Conservation (phyloP, 2,797 vertebrate species). For the Sebastes alutus region DNA sequence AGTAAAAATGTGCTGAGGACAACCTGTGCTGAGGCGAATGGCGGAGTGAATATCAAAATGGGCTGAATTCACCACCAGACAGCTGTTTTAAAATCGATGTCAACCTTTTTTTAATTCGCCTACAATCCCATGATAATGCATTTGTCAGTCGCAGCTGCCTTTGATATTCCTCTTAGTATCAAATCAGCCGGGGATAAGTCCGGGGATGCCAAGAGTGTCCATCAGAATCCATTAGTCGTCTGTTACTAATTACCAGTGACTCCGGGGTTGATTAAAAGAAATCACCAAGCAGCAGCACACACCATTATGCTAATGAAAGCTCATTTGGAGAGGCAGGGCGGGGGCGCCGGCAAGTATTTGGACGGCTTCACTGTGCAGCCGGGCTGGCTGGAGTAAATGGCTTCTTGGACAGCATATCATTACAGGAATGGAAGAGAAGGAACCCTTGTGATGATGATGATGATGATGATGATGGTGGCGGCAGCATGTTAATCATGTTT, state of each 20-base stretch:
- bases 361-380: slow-evolving; percentile 45
- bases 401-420: slow-evolving; percentile 67
- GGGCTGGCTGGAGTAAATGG: slow-evolving; percentile 48
- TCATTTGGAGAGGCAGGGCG: slow-evolving; percentile 73
- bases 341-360: slow-evolving; percentile 62
- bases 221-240: slow-evolving; percentile 78
- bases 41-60: slow-evolving; percentile 19
- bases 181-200: slow-evolving; percentile 47
- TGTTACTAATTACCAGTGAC: slow-evolving; percentile 77
- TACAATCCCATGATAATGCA: slow-evolving; percentile 22
- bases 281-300: slow-evolving; percentile 73
- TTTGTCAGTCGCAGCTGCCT: slow-evolving; percentile 34
- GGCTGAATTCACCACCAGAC: not conserved
- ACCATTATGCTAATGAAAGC: slow-evolving; percentile 81
- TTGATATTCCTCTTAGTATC: slow-evolving; percentile 43
- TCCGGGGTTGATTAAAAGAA: slow-evolving; percentile 81
- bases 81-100: slow-evolving; percentile 33
- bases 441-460: slow-evolving; percentile 55
- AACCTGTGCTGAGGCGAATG: slow-evolving; percentile 20
- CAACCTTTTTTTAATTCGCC: slow-evolving; percentile 21
- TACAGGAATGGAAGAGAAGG: slow-evolving; percentile 34
- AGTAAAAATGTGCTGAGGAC: slow-evolving; percentile 42
- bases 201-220: slow-evolving; percentile 65
- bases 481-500: slow-evolving; percentile 58
- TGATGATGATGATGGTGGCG: slow-evolving; percentile 51